Evolutionary conservation across 2,888 invertebrate species (phyloP).

Genomic region (Crepidodera aurea): DNA sequence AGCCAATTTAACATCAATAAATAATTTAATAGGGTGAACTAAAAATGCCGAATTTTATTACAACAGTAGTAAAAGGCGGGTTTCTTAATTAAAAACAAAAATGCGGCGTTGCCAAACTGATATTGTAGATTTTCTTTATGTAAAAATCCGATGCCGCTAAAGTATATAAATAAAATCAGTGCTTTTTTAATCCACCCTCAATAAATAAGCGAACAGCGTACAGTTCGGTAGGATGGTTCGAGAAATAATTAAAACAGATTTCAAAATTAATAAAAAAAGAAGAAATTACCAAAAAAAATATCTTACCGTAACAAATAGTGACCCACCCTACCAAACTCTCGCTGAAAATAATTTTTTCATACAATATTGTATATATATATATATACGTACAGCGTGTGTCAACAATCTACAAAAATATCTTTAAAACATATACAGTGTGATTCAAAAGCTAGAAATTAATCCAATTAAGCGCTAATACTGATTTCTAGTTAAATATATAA

Average conservation of each 20-base stretch:
- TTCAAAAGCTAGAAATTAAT: too few relatives aligned
- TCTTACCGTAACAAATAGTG: conserved; percentile 36
- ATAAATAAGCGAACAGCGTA: conserved; percentile 23
- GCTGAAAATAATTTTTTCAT: conserved; percentile 48
- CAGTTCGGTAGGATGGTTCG: conserved; percentile 58
- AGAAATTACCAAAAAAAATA: conserved; percentile 29
- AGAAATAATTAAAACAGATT: conserved; percentile 23
- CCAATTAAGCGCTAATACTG: too few relatives aligned
- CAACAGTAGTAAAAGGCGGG: too few relatives aligned
- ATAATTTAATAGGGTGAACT: background rate
- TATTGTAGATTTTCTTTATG: too few relatives aligned
- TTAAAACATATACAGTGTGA: conserved; percentile 16
- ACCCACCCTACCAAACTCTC: conserved; percentile 61
- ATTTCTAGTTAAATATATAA: too few relatives aligned
- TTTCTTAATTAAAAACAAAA: background rate
- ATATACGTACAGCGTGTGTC: background rate
- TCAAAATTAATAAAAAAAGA: too few relatives aligned
- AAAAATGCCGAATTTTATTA: background rate
- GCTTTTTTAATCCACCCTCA: conserved; percentile 24
- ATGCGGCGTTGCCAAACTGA: too few relatives aligned
- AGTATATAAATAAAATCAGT: background rate
- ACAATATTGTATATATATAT: conserved; percentile 40
- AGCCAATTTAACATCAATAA: background rate
- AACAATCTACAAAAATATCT: conserved; percentile 9
- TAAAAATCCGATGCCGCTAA: too few relatives aligned